A percentile compares a stretch with the other conserved stretches of the same genome.
phyloP scores from a whole-genome alignment of 37 sponge, comb jelly and placozoan species.

The Crambe crambe region DNA sequence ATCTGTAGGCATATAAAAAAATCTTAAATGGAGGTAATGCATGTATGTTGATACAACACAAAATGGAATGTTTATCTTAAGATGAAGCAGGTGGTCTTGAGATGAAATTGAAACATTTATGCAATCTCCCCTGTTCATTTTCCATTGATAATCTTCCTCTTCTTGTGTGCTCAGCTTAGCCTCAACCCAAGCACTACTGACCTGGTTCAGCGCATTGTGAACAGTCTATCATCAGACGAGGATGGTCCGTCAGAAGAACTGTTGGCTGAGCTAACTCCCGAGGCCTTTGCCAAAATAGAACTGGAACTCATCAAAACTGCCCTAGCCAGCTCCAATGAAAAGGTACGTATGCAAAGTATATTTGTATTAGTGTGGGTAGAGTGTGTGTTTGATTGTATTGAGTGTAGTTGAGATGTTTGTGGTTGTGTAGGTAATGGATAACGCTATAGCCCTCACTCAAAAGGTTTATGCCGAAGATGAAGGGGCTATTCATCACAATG shows the following conservation, averaged over 20 bases:
- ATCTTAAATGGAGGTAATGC: no score
- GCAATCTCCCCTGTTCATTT: no score
- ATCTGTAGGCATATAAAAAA: no score
- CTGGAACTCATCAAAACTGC: constrained; percentile 28
- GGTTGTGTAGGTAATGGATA: constrained; percentile 32
- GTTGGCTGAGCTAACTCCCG: constrained; percentile 16
- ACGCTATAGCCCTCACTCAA: constrained; percentile 13
- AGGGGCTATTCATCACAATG: constrained; percentile 12
- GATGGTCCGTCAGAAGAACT: background rate
- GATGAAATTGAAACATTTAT: no score
- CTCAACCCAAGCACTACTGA: no score
- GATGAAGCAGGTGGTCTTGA: no score
- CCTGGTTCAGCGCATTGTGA: background rate
- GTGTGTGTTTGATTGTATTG: constrained; percentile 9
- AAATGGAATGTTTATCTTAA: no score
- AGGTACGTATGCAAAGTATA: constrained; percentile 8
- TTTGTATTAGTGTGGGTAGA: background rate
- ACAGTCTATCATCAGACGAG: background rate
- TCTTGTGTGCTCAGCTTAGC: no score
- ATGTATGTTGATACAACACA: no score
- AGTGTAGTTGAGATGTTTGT: background rate
- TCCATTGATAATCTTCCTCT: no score
- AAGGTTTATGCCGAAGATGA: constrained; percentile 27
- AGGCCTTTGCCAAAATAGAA: constrained; percentile 18
- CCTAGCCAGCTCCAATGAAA: constrained; percentile 1